A percentile compares a stretch with the other conserved stretches of the same genome.
These are phyloP conservation scores for Leistus spinibarbis DNA, from an alignment of 2,888 invertebrate genomes.

Conservation along the genomic window DNA sequence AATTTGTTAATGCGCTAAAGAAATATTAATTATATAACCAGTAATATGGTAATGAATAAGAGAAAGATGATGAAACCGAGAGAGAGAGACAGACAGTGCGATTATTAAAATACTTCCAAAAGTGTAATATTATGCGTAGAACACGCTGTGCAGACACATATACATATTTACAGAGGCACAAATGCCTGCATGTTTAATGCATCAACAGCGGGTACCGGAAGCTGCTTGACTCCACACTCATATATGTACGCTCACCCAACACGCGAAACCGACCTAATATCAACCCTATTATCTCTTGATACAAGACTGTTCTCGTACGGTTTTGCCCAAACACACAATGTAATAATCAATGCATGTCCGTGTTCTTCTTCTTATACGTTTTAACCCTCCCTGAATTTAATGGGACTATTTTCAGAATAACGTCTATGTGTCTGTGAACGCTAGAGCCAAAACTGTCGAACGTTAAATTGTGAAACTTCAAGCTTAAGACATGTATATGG, in stretches of 20 bases:
- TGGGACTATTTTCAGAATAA: too few relatives aligned
- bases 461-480: too few relatives aligned
- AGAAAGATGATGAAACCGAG: neutral
- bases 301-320: neutral
- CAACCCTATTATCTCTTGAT: neutral
- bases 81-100: neutral
- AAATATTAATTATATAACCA: neutral
- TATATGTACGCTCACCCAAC: neutral
- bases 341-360: too few relatives aligned
- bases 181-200: slow-evolving; percentile 18
- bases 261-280: neutral
- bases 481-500: too few relatives aligned
- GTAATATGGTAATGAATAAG: neutral
- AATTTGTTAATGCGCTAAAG: neutral
- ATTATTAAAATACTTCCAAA: slow-evolving; percentile 3
- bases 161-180: neutral
- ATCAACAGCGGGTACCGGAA: slow-evolving; percentile 24
- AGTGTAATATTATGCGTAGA: neutral
- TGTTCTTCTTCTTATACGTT: too few relatives aligned
- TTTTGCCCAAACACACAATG: too few relatives aligned
- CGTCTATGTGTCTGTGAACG: too few relatives aligned
- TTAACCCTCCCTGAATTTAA: too few relatives aligned
- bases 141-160: neutral
- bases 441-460: too few relatives aligned
- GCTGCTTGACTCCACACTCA: slow-evolving; percentile 15